Base-by-base conservation (phyloP, 1,140 invertebrate species). In the Zaprionus camerounensis region DNA sequence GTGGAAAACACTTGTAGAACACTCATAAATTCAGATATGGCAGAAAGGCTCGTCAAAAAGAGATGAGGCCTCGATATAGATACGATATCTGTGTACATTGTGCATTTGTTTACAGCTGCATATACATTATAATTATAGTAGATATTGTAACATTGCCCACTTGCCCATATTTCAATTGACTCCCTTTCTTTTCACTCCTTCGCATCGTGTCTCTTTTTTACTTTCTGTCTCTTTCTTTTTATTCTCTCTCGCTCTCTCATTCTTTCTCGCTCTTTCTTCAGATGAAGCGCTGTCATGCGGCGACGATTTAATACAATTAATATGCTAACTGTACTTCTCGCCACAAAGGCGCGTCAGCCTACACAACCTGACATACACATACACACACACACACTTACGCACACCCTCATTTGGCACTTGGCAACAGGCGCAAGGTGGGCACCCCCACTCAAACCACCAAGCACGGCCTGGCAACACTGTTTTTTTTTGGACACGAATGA, bases 271-370 rank as follows among this genome's bases (percentile, higher is more conserved):
- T 12, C 22, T 24, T 51, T 51, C 53, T 51, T 26, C 34, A 72
- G 70, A 72, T 38, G 44, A 76, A 20, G 46, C 64, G 66, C 76
- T 83, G 77, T 87, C 81, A 83, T 80, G 71, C 74, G 57, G 55
- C 68, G 85, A 83, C 78, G 66, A 88, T 88, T 88, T 81, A 87
- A 88, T 90, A 87, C 84, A 87, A 87, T 87, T 87, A 87, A 87
- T 87, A 87, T 88, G 84, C 82, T 91, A 91, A 91, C 86, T 91
- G 86, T 91, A 91, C 87, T 79, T 91, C 75, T 81, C 82, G 70
- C 72, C 83, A 66, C 78, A 82, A 80, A 75, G 69, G 75, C 68
- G 69, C 51, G 38, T 66, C 46, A 41, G 53, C 78, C 71, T 31
- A 49, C 57, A 55, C 61, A 76, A 79, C 73, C 72, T 79, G 77